Conservation (phyloP, 2,888 invertebrate species). For the Lepidochitona cinerea region DNA sequence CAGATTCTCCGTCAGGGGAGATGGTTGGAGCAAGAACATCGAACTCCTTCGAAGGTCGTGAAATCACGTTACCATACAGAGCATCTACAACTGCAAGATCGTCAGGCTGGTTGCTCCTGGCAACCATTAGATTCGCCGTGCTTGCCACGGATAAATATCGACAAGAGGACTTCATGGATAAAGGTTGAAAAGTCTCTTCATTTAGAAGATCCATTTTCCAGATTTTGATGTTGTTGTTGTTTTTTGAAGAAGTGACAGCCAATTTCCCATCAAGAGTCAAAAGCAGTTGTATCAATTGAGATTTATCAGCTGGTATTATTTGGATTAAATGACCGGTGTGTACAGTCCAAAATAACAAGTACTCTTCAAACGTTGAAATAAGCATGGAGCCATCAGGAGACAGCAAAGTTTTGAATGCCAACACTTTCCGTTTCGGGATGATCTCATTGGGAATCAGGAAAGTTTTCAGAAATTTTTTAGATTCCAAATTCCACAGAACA, state of each 20-base stretch:
- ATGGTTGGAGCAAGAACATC: conserved; percentile 37
- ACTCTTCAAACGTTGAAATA: conserved; percentile 36
- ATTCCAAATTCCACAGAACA: conserved; percentile 33
- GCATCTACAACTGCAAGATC: conserved; percentile 41
- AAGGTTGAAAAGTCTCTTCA: conserved; percentile 32
- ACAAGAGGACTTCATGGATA: conserved; percentile 34
- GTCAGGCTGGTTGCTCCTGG: conserved; percentile 32
- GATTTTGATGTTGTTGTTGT: conserved; percentile 34
- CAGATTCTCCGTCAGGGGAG: conserved; percentile 40
- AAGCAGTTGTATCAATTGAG: conserved; percentile 18
- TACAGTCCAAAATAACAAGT: conserved; percentile 35
- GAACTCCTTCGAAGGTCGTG: conserved; percentile 28
- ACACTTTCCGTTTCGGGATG: conserved; percentile 34
- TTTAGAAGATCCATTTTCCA: conserved; percentile 32
- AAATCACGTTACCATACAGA: conserved; percentile 23
- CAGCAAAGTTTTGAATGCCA: conserved; percentile 30
- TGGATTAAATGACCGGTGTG: conserved; percentile 25
- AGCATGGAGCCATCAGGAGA: conserved; percentile 32
- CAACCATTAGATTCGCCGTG: conserved; percentile 27
- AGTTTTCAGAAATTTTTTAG: conserved; percentile 23
- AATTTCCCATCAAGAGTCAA: conserved; percentile 33
- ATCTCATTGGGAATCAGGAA: conserved; percentile 30
- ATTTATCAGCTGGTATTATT: conserved; percentile 32
- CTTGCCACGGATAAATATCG: conserved; percentile 33
- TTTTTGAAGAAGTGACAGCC: conserved; percentile 29